Evolutionary conservation across 1,140 invertebrate species (phyloP), one percentile per base, ranked within the genome.

Genomic region (Fopius arisanus): DNA sequence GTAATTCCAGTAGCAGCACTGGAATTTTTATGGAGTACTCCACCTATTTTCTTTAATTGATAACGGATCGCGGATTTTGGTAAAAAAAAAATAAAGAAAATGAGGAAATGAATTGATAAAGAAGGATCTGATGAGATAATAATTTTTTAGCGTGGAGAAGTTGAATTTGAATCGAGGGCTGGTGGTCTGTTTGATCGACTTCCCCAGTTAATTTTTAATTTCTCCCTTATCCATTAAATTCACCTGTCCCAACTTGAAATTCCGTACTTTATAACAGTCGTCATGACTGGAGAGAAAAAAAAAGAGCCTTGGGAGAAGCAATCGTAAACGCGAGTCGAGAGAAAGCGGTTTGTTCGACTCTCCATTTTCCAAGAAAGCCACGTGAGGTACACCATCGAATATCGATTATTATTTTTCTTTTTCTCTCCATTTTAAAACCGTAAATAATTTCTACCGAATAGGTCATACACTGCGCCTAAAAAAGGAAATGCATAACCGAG

Each of bases 281-380:
- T 69, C 59, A 51, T 48, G 65, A 40, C 70, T 65, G 73, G 14
- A 54, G 70, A n/a, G n/a, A n/a, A 74, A 72, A 74, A 80, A 80
- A 62, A 72, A 75, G 72, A 81, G 78, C 77, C 79, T 82, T 79
- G 75, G 78, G 51, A 33, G 51, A 14, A 78, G 76, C 76, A 79
- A 81, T 81, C 78, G 72, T 81, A 78, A 81, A 81, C 77, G 78
- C 74, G 75, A 75, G 43, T 66, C 26, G 74, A 79, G 82, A 83
- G 81, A 83, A 83, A 83, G 82, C 79, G 77, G 73, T 78, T 68
- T 12, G 62, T 33, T 65, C 72, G 73, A 74, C 78, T 74, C 75
- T 65, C 74, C 74, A 67, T 82, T 84, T 84, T 82, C 81, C 76
- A 77, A 80, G 81, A 83, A 80, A 75, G 48, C 67, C 48, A 54